A percentile compares a stretch with the other conserved stretches of the same genome.
phyloP scores from a whole-genome alignment of 2,113 vertebrate species.

The Spea multiplicata region DNA sequence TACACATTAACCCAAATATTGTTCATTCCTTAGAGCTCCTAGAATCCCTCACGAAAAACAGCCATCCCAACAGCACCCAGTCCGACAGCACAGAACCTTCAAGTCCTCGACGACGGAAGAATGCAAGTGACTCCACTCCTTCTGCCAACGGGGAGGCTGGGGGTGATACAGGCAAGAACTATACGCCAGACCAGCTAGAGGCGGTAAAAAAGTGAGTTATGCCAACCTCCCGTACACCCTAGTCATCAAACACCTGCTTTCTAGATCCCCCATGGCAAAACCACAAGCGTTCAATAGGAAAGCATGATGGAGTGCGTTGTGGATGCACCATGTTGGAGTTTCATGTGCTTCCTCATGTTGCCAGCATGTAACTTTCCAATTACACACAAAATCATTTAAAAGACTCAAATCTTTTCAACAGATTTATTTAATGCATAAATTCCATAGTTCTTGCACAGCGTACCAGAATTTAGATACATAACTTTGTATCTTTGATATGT shows the following conservation, averaged over 20 bases:
- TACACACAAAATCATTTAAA: too few species aligned
- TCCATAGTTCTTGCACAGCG: too few species aligned
- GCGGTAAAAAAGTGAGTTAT: slow-evolving; percentile 82
- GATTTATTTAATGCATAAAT: too few species aligned
- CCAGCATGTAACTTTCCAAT: too few species aligned
- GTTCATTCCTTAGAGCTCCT: slow-evolving; percentile 71
- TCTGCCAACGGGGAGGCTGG: slow-evolving; percentile 71
- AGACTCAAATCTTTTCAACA: too few species aligned
- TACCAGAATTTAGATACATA: too few species aligned
- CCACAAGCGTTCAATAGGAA: too few species aligned
- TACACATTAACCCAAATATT: background rate
- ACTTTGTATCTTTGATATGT: too few species aligned
- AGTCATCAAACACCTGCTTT: background rate
- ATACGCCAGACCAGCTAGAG: slow-evolving; percentile 83
- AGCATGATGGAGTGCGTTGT: too few species aligned
- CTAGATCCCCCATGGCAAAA: too few species aligned
- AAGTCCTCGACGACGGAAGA: slow-evolving; percentile 62
- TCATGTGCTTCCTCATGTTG: too few species aligned
- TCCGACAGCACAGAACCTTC: slow-evolving; percentile 60
- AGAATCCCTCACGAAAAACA: slow-evolving; percentile 79
- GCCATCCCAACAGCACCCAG: slow-evolving; percentile 61
- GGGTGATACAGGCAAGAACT: slow-evolving; percentile 75
- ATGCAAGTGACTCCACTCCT: slow-evolving; percentile 48
- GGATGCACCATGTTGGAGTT: too few species aligned
- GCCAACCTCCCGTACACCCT: background rate